Conservation (phyloP, 2,888 invertebrate species). For the Dolichomitus sp. region DNA sequence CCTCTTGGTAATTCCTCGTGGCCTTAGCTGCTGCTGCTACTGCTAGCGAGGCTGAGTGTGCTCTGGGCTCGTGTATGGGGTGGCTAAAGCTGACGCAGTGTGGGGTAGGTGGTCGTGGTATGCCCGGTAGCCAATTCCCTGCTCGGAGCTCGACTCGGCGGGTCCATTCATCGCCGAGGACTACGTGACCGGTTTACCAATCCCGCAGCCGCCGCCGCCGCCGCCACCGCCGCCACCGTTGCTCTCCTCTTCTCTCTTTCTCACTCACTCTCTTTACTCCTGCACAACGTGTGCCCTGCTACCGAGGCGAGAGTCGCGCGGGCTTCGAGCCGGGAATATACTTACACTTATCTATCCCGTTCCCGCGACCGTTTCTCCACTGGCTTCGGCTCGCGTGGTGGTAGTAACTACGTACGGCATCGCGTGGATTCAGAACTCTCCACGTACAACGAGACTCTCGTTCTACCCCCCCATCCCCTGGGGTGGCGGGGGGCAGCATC, state of each 20-base stretch:
- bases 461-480: background rate
- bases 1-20: slow-evolving; percentile 75
- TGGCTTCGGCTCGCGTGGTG: background rate
- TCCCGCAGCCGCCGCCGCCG: slow-evolving; percentile 75
- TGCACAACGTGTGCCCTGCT: slow-evolving; percentile 61
- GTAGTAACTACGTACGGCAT: slow-evolving; percentile 2
- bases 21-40: slow-evolving; percentile 41
- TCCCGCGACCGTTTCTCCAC: slow-evolving; percentile 30
- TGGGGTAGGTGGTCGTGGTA: slow-evolving; percentile 84
- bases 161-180: slow-evolving; percentile 86
- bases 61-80: slow-evolving; percentile 72
- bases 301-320: slow-evolving; percentile 56
- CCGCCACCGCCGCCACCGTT: slow-evolving; percentile 72
- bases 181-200: slow-evolving; percentile 86
- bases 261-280: slow-evolving; percentile 59
- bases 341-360: slow-evolving; percentile 19
- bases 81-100: slow-evolving; percentile 83
- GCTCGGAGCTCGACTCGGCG: slow-evolving; percentile 84
- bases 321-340: slow-evolving; percentile 49
- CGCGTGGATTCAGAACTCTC: slow-evolving; percentile 19
- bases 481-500: background rate
- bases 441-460: slow-evolving; percentile 27
- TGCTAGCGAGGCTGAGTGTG: slow-evolving; percentile 33
- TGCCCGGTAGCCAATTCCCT: slow-evolving; percentile 86
- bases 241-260: slow-evolving; percentile 59